Evolutionary conservation across 2,113 vertebrate species (phyloP).

Genomic region (Prionailurus viverrinus): DNA sequence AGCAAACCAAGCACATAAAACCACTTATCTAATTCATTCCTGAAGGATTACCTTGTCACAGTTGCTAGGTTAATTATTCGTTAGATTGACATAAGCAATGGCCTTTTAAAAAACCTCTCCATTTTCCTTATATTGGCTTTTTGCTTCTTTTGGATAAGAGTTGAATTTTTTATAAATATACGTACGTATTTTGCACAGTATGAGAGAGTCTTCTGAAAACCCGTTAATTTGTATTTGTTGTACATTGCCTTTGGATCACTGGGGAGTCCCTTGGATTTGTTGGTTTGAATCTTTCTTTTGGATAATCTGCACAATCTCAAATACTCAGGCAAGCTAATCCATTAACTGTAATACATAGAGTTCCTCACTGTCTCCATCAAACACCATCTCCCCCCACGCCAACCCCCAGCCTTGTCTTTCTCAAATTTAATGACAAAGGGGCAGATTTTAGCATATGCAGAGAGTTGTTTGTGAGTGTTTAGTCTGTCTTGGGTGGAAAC

Average conservation of each 20-base stretch:
- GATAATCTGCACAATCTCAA: not conserved
- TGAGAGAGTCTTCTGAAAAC: not conserved
- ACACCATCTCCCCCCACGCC: not conserved
- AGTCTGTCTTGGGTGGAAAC: not conserved
- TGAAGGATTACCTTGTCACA: not conserved
- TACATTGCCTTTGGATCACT: not conserved
- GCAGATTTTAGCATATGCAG: not conserved
- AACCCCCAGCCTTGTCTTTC: not conserved
- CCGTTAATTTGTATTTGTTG: not conserved
- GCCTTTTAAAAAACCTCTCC: not conserved
- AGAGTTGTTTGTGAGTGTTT: not conserved
- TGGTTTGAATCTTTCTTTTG: not conserved
- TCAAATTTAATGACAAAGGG: not conserved
- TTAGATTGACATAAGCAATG: not conserved
- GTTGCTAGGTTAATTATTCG: not conserved
- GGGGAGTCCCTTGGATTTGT: not conserved
- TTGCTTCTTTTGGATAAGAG: not conserved
- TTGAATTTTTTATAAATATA: not conserved
- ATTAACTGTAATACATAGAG: not conserved
- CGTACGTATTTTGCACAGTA: not conserved
- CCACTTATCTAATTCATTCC: not conserved
- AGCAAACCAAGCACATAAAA: not conserved
- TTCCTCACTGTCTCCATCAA: not conserved
- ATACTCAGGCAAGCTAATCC: not conserved
- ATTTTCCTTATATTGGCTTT: not conserved